phyloP scores from a whole-genome alignment of 2,888 invertebrate species.

The Odontocerum albicorne region DNA sequence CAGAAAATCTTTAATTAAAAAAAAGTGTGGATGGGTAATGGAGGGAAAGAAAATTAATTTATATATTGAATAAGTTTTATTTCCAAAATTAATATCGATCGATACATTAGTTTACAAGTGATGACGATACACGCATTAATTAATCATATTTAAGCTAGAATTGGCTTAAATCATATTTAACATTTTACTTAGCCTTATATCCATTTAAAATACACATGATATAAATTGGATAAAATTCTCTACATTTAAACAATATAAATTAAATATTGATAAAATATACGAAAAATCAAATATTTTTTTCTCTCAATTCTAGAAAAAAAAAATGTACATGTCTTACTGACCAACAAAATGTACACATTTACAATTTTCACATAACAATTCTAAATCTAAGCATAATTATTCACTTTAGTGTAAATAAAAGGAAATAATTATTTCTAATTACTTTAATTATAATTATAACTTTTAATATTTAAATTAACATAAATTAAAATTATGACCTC shows the following conservation, averaged over 20 bases:
- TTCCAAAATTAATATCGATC: not conserved
- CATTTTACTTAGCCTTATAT: not conserved
- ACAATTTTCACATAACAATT: slow-evolving; percentile 14
- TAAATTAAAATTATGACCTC: too few species aligned
- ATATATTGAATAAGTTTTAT: too few species aligned
- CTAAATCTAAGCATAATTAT: not conserved
- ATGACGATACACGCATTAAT: not conserved
- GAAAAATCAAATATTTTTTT: slow-evolving; percentile 10
- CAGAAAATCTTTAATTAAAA: too few species aligned
- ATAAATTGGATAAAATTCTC: slow-evolving; percentile 15
- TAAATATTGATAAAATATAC: slow-evolving; percentile 21
- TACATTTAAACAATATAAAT: slow-evolving; percentile 11
- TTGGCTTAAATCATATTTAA: not conserved
- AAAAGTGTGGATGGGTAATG: too few species aligned
- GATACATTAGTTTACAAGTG: not conserved
- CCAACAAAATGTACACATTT: slow-evolving; percentile 9
- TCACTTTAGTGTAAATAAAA: too few species aligned
- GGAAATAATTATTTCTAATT: too few species aligned
- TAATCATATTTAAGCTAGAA: not conserved
- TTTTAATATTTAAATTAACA: too few species aligned
- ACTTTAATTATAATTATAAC: too few species aligned
- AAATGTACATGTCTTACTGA: slow-evolving; percentile 1
- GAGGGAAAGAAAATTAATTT: too few species aligned
- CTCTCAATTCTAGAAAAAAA: not conserved
- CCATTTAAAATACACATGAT: slow-evolving; percentile 1